Base-by-base conservation (phyloP, 2,797 vertebrate genomes). In the Sebastolobus alascanus region DNA sequence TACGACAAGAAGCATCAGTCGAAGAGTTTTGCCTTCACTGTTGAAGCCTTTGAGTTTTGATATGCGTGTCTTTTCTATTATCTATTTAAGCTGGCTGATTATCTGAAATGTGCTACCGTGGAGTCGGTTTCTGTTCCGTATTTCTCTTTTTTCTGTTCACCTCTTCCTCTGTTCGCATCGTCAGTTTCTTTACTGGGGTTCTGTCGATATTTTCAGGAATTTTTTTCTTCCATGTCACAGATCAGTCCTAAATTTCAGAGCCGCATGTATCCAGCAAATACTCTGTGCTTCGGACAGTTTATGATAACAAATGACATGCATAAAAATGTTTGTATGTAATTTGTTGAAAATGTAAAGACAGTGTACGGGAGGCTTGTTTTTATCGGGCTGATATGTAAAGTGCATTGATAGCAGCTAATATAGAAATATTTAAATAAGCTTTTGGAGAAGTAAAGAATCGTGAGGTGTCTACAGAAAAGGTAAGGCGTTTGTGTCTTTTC, bases 41-140 rank as follows among this genome's bases (percentile, higher is more conserved):
- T 81, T 59, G 55, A 80, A 82, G 86, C 87, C 80, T 92, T 85
- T 90, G 59, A 31, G 74, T 87, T 88, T 86, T 85, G 64, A 84
- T 88, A 75, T 81, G 70, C 79, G 65, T 83, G 75, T 78, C 60
- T 88, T 91, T 88, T 89, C 25, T 90, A 87, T 86, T 69, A 59
- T 79, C 9, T 55, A 5, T 37, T 37, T 18, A 31, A 69, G 69
- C 67, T 56, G 11, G 46, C 54, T 70, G 71, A 40, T 79, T 59
- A 9, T 73, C 10, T 22, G 38, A 68, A 38, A 73, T 27, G 60
- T 70, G 61, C 52, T n/a, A 11, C 22, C 1, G 5, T 40, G 25
- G 10, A 20, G 60, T 56, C 11, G n/a, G 38, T 50, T 66, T 73
- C 25, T 22, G 5, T 71, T 60, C 43, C 14, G 1, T 5, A 9